phyloP scores from a whole-genome alignment of 2,113 vertebrate genomes.

The Albula goreensis region DNA sequence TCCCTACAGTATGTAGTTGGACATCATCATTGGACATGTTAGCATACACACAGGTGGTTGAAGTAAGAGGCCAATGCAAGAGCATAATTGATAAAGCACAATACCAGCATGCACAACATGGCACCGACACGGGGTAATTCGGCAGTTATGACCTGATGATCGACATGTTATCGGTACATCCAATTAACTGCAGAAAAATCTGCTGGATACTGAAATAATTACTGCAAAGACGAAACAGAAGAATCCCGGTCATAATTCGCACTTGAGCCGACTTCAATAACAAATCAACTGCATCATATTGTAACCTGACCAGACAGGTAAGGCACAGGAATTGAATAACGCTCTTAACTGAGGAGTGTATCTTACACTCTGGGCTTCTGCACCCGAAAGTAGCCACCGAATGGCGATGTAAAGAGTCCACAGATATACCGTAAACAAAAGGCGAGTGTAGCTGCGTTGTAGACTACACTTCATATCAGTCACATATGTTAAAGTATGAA shows the following conservation, averaged over 20 bases:
- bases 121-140: background rate
- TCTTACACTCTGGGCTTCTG: background rate
- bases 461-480: background rate
- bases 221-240: background rate
- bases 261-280: background rate
- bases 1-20: no score
- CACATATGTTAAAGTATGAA: background rate
- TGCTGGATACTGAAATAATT: background rate
- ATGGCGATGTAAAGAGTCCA: background rate
- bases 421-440: constrained; percentile 28
- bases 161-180: background rate
- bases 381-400: background rate
- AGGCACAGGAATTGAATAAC: background rate
- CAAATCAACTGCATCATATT: background rate
- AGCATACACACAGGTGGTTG: background rate
- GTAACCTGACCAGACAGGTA: background rate
- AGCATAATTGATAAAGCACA: no score
- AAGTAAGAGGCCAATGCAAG: no score
- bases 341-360: background rate
- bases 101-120: background rate
- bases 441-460: constrained; percentile 29
- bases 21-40: background rate
- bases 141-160: background rate
- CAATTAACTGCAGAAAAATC: background rate
- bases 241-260: background rate